Base-by-base conservation (phyloP, 2,113 vertebrate genomes). In the Collichthys lucidus region DNA sequence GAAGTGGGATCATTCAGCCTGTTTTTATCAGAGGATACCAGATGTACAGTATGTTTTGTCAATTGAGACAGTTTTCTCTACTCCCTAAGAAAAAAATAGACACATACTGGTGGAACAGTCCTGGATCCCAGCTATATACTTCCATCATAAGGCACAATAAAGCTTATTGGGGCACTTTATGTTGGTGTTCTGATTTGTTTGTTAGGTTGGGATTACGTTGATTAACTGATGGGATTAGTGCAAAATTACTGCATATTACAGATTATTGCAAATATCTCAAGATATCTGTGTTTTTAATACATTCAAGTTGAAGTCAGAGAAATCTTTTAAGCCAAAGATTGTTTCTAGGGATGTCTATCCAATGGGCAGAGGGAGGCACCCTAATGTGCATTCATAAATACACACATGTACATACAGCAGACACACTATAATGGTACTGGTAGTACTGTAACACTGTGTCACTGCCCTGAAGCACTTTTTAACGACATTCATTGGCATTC, bases 401-500 rank as follows among this genome's bases (percentile, higher is more conserved):
- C 11, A 73, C 22, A 67, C 31, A 53, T 31, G 20, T n/a, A 68
- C 35, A 57, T 40, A 52, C 15, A 14, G 12, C 55, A 24, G 42
- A 74, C 11, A 62, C 49, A 35, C 57, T 31, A 5, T 44, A 4
- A 7, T 16, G 19, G 40, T 50, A 31, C 29, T 52, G 57, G 29
- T 56, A 7, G 26, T 26, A 26, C 26, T 26, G 63, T 14, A 47
- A 52, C 55, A 55, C 16, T 14, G n/a, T 47, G 50, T 57, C 55
- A 26, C 42, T 61, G 35, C 66, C 67, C 31, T 40, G 16, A 53
- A 70, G 64, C 74, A 26, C 8, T 47, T 73, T 73, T 71, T n/a
- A 82, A n/a, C 47, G 79, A 71, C 42, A 88, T 76, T 66, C 40
- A 75, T 49, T 75, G n/a, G 19, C 63, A 11, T 68, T 83, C 9